phyloP scores from a whole-genome alignment of 2,797 vertebrate genomes.

The Otus scops region DNA sequence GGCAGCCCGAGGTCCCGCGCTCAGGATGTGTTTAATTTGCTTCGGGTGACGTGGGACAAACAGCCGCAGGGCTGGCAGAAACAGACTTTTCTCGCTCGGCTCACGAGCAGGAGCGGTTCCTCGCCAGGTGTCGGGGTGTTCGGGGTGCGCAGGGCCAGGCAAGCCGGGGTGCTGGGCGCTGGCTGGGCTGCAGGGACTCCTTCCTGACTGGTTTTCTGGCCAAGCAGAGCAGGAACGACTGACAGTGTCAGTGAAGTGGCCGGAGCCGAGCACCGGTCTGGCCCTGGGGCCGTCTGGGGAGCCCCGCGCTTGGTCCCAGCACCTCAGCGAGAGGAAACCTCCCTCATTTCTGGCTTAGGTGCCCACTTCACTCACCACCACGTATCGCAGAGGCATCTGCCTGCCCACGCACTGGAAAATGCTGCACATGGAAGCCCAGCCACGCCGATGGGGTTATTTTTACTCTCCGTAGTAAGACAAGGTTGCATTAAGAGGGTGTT shows the following conservation, averaged over 20 bases:
- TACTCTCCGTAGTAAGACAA: neutral
- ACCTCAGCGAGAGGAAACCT: neutral
- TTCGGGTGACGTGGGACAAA: neutral
- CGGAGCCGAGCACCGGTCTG: neutral
- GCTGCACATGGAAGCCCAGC: neutral
- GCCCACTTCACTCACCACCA: neutral
- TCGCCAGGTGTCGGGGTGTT: fast-evolving
- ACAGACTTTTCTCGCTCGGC: fast-evolving
- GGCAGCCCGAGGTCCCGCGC: fast-evolving
- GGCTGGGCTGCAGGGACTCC: neutral
- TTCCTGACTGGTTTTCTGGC: neutral
- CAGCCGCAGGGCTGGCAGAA: neutral
- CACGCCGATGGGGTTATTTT: neutral
- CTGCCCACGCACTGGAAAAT: constrained; percentile 26
- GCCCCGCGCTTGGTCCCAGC: neutral
- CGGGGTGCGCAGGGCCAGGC: neutral
- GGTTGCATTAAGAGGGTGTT: constrained; percentile 44
- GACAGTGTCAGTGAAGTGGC: neutral
- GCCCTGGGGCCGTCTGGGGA: neutral
- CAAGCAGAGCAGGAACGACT: fast-evolving
- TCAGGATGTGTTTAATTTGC: neutral
- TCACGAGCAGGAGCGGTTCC: fast-evolving
- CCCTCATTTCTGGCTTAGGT: neutral
- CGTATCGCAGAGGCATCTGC: neutral
- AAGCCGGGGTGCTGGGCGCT: fast-evolving